A percentile compares a stretch with the other conserved stretches of the same genome.
phyloP scores from a whole-genome alignment of 2,113 vertebrate species.

The Pollachius pollachius region DNA sequence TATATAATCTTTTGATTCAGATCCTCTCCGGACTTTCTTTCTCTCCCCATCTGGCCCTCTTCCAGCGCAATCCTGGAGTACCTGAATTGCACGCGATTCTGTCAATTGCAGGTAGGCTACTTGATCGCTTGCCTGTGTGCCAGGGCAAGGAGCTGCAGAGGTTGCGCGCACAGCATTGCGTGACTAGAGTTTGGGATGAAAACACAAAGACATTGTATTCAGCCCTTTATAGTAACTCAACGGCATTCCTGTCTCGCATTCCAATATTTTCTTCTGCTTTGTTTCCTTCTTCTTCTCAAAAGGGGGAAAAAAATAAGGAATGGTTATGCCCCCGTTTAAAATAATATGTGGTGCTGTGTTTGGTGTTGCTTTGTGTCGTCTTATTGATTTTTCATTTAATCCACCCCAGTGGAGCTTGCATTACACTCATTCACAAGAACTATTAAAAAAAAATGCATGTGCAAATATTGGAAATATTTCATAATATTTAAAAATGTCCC shows the following conservation, averaged over 20 bases:
- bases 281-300: conserved; percentile 20
- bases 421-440: no score
- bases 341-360: conserved; percentile 29
- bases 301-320: conserved; percentile 33
- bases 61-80: conserved; percentile 66
- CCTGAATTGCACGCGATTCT: conserved; percentile 75
- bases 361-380: conserved; percentile 5
- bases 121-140: conserved; percentile 69
- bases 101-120: conserved; percentile 69
- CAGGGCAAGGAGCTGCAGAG: conserved; percentile 59
- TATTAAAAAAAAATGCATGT: no score
- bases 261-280: conserved; percentile 58
- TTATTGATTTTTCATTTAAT: no score
- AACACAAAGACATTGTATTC: conserved; percentile 78
- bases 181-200: conserved; percentile 73
- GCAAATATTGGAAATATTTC: no score
- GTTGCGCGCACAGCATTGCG: conserved; percentile 71
- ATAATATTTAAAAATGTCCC: no score
- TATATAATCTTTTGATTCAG: background rate
- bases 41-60: conserved; percentile 39
- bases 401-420: no score
- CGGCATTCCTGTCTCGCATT: conserved; percentile 82
- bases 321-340: background rate
- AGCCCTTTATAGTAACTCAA: conserved; percentile 75
- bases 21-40: conserved; percentile 57